Base-by-base conservation (phyloP, 2,113 vertebrate genomes). In the Corythoichthys intestinalis region DNA sequence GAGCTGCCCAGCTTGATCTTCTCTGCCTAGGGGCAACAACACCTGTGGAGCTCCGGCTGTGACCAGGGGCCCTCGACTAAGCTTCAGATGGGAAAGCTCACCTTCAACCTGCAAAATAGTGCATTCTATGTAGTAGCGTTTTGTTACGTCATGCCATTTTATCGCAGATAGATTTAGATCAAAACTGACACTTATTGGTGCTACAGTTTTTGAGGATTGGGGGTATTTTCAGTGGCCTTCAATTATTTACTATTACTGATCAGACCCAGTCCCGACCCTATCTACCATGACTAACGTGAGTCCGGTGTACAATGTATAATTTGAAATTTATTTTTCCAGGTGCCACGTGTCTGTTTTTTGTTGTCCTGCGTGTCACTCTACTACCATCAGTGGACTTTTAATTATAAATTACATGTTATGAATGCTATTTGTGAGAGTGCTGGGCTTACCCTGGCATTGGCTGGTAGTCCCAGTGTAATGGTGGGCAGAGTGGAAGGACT, bases 401-500 rank as follows among this genome's bases (percentile, higher is more conserved):
- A 17, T 20, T 0, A n/a, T 56, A 14, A n/a, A 3, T 54, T 8
- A 65, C 38, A 12, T 50, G 44, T 14, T 1, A 2, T 11, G 1
- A 56, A 4, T 34, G 11, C n/a, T 59, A 20, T 46, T 0, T 48
- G 44, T 15, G 54, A n/a, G 5, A 15, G 17, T 28, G 20, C 2
- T 12, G 57, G 38, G 46, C 67, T 76, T 92, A 96, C 96, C 94
- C 94, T 92, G 83, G 92, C 68, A 67, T 94, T 93, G 61, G 94
- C 94, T 0, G 95, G 95, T 62, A 96, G 90, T 35, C 95, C 96
- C 86, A 96, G 91, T 0, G 95, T 96, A 91, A 97, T 94, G 83
- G 95, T 94, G 14, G 95, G 95, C 80, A 95, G 93, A 58, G 94
- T 90, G 78, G 93, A 92, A 0, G 92, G 80, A 48, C 90, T 92